Percentiles rank a stretch among this genome's conserved stretches.
phyloP scores from a whole-genome alignment of 2,113 vertebrate genomes.

The Boleophthalmus pectinirostris region DNA sequence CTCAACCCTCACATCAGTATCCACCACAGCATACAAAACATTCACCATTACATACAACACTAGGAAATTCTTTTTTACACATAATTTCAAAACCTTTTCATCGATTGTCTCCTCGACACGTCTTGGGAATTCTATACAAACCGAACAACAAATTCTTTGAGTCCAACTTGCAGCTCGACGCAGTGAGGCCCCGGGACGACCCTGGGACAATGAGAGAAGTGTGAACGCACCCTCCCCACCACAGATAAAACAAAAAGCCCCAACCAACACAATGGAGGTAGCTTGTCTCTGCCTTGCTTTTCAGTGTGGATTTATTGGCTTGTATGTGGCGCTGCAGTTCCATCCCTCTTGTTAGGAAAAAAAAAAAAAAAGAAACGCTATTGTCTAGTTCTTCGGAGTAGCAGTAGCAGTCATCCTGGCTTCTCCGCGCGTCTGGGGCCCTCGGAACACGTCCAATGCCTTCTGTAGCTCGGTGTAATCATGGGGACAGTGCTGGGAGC shows the following conservation, averaged over 20 bases:
- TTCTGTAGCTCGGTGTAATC: background rate
- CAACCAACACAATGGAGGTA: background rate
- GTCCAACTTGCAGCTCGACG: background rate
- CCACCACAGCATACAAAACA: background rate
- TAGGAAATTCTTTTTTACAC: background rate
- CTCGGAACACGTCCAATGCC: background rate
- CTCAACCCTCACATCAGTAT: background rate
- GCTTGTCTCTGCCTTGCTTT: slow-evolving; percentile 2
- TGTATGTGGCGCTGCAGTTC: slow-evolving; percentile 1
- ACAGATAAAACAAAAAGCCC: slow-evolving; percentile 1
- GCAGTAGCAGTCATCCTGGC: background rate
- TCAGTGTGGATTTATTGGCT: slow-evolving; percentile 5
- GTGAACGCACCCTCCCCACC: background rate
- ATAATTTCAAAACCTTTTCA: background rate
- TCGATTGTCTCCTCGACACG: background rate
- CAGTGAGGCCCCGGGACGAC: background rate
- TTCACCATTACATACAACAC: background rate
- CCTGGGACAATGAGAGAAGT: background rate
- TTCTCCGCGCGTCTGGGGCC: background rate
- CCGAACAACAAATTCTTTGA: slow-evolving; percentile 2
- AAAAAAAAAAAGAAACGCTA: background rate
- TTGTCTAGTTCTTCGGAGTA: background rate
- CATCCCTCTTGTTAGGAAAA: background rate
- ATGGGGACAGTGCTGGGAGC: background rate
- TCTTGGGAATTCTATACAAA: background rate